A percentile compares a stretch with the other conserved stretches of the same genome.
Conservation (phyloP, 2,113 vertebrate genomes). For the Mesocricetus auratus region DNA sequence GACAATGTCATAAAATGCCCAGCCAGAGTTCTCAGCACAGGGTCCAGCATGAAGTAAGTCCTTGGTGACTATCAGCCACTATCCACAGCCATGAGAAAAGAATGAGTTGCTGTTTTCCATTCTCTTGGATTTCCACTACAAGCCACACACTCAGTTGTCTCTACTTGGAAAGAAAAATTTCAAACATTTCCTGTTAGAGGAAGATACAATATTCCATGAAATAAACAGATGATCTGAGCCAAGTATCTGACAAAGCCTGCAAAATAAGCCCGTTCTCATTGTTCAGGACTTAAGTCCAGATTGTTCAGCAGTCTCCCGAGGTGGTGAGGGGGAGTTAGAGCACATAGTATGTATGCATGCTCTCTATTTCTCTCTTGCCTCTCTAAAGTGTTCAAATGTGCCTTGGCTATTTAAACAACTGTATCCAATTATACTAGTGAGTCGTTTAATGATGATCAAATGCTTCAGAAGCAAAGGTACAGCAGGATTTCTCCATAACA, state of each 20-base stretch:
- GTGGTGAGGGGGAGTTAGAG: background rate
- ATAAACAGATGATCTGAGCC: slow-evolving; percentile 17
- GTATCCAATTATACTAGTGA: slow-evolving; percentile 62
- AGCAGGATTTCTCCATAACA: slow-evolving; percentile 38
- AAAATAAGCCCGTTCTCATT: background rate
- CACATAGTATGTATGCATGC: background rate
- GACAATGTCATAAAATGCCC: background rate
- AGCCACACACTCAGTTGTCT: background rate
- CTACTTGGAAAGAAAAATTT: slow-evolving; percentile 52
- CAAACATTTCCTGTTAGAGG: slow-evolving; percentile 50
- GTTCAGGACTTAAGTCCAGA: background rate
- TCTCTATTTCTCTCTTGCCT: background rate
- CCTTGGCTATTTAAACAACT: slow-evolving; percentile 64
- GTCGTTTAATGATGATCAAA: slow-evolving; percentile 46
- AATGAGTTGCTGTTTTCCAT: background rate
- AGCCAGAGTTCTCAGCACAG: background rate
- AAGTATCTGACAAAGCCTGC: slow-evolving; percentile 20
- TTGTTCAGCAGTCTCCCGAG: background rate
- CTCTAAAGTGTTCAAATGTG: slow-evolving; percentile 25
- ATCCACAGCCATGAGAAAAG: background rate
- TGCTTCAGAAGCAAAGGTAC: slow-evolving; percentile 35
- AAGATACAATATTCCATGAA: slow-evolving; percentile 27
- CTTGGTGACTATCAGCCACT: background rate
- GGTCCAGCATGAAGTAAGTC: background rate
- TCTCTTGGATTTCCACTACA: background rate